Evolutionary conservation across 2,888 invertebrate species (phyloP).

Genomic region (Tricholauxania praeusta): DNA sequence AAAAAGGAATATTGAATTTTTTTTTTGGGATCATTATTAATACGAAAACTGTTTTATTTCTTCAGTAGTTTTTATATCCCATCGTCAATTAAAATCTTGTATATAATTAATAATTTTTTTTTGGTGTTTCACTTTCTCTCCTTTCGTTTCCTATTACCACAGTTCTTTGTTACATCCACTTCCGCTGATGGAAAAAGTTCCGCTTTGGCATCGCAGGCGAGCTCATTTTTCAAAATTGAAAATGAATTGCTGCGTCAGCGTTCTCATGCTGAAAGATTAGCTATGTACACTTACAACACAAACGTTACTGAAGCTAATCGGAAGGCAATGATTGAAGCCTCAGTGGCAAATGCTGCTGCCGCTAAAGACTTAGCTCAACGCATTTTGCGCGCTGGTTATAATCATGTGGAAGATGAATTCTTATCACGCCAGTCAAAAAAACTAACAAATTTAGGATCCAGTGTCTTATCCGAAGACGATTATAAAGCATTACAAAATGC

Average conservation of each 20-base stretch:
- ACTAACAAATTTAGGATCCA: conserved; percentile 77
- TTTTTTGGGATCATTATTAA: too few species aligned
- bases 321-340: conserved; percentile 64
- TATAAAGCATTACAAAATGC: conserved; percentile 73
- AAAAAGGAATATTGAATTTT: too few species aligned
- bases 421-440: conserved; percentile 80
- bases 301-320: conserved; percentile 82
- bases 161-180: neutral
- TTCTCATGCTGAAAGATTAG: conserved; percentile 71
- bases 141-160: too few species aligned
- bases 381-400: conserved; percentile 74
- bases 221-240: conserved; percentile 72
- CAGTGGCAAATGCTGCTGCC: conserved; percentile 55
- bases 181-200: conserved; percentile 37
- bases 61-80: too few species aligned
- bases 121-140: too few species aligned
- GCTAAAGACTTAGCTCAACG: conserved; percentile 60
- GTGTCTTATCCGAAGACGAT: conserved; percentile 77
- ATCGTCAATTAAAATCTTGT: too few species aligned
- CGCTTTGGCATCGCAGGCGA: conserved; percentile 65
- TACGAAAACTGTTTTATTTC: too few species aligned
- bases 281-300: conserved; percentile 77
- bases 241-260: conserved; percentile 73
- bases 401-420: conserved; percentile 75
- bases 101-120: too few species aligned